These are phyloP conservation scores for Falco punctatus DNA, from an alignment of 2,113 vertebrate species.

Conservation along the genomic window DNA sequence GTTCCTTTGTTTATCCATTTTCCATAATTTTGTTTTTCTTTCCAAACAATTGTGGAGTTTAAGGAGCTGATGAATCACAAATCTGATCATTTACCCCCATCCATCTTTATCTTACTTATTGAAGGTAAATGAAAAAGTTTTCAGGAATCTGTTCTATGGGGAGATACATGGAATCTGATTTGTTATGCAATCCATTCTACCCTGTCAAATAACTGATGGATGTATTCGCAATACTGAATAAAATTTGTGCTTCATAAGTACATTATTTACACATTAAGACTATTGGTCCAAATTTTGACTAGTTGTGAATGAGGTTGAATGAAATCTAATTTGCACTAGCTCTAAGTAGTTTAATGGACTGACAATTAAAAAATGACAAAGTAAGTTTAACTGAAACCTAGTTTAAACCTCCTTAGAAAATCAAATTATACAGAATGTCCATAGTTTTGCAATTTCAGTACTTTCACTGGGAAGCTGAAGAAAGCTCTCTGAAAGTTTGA, in stretches of 20 bases:
- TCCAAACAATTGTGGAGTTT: neutral
- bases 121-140: neutral
- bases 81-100: neutral
- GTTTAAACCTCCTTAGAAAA: neutral
- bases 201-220: neutral
- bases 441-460: neutral
- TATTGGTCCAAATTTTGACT: neutral
- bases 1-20: neutral
- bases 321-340: neutral
- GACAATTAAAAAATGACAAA: neutral
- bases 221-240: neutral
- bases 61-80: neutral
- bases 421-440: neutral
- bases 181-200: neutral
- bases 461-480: neutral
- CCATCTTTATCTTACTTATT: neutral
- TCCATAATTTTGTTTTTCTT: neutral
- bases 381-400: neutral
- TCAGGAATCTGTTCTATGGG: neutral
- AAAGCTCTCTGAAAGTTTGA: neutral
- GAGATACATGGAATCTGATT: neutral
- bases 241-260: neutral
- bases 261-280: neutral
- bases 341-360: neutral
- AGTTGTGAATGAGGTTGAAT: neutral